A percentile compares a stretch with the other conserved stretches of the same genome.
phyloP scores from a whole-genome alignment of 2,797 vertebrate genomes.

The Apogon talboti region DNA sequence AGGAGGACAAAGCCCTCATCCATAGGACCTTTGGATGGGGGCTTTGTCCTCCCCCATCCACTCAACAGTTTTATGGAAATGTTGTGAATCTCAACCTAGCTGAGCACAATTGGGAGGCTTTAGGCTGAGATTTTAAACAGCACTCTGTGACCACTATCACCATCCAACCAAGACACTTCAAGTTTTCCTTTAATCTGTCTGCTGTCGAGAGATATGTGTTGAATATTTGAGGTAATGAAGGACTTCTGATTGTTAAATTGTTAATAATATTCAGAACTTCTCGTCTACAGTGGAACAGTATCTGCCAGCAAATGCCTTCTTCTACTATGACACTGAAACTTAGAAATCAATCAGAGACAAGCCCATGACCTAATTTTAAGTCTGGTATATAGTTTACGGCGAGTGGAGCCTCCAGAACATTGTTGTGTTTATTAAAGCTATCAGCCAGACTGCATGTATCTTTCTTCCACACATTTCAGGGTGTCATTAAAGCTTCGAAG shows the following conservation, averaged over 20 bases:
- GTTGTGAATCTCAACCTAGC: too few species aligned
- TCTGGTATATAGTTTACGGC: slow-evolving; percentile 29
- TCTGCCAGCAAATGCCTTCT: slow-evolving; percentile 4
- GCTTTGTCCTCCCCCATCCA: too few species aligned
- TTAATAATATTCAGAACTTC: slow-evolving; percentile 12
- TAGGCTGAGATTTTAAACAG: too few species aligned
- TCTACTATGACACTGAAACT: slow-evolving; percentile 11
- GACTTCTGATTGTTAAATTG: not conserved
- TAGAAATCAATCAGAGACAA: slow-evolving; percentile 17
- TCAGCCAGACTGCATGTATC: slow-evolving; percentile 27
- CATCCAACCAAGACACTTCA: too few species aligned
- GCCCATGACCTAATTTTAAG: slow-evolving; percentile 35
- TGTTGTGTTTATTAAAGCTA: slow-evolving; percentile 29
- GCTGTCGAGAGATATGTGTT: not conserved
- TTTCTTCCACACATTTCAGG: slow-evolving; percentile 32
- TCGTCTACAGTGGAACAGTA: slow-evolving; percentile 19
- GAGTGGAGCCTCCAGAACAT: slow-evolving; percentile 20
- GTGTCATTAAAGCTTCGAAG: slow-evolving; percentile 26
- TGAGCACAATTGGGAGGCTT: too few species aligned
- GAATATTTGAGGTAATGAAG: not conserved
- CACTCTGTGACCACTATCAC: too few species aligned
- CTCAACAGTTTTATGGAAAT: too few species aligned
- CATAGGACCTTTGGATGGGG: too few species aligned
- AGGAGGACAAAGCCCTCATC: too few species aligned
- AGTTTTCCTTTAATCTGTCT: too few species aligned